Evolutionary conservation across 2,888 invertebrate species (phyloP).

Genomic region (Tolmerus cingulatus): DNA sequence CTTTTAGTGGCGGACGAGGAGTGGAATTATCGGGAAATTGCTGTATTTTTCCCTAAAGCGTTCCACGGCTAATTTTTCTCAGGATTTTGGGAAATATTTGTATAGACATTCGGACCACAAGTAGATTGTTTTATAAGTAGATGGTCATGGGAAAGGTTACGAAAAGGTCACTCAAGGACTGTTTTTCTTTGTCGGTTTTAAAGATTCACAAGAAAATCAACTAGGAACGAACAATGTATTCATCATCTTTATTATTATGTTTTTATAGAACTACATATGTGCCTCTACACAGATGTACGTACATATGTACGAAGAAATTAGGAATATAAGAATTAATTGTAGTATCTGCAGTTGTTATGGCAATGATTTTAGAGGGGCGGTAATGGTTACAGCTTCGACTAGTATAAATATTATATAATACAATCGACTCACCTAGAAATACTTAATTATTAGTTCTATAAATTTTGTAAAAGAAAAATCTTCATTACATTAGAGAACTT

Average conservation of each 20-base stretch:
- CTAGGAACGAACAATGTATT: no score
- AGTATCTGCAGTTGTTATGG: background rate
- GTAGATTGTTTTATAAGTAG: background rate
- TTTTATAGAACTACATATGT: no score
- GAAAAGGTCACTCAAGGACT: background rate
- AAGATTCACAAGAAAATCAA: background rate
- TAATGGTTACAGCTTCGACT: no score
- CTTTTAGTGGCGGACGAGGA: background rate
- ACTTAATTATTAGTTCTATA: no score
- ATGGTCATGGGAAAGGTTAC: background rate
- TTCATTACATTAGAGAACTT: no score
- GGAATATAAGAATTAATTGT: background rate
- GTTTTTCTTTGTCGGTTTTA: background rate
- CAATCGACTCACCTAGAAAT: no score
- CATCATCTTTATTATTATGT: background rate
- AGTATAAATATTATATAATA: no score
- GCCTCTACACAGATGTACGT: no score
- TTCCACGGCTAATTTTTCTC: background rate
- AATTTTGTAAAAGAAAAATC: no score
- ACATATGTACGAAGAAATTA: background rate
- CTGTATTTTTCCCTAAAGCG: background rate
- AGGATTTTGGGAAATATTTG: background rate
- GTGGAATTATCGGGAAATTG: background rate
- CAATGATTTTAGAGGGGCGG: no score
- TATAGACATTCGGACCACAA: background rate